phyloP scores from a whole-genome alignment of 2,113 vertebrate species.

The Paradoxurus hermaphroditus region DNA sequence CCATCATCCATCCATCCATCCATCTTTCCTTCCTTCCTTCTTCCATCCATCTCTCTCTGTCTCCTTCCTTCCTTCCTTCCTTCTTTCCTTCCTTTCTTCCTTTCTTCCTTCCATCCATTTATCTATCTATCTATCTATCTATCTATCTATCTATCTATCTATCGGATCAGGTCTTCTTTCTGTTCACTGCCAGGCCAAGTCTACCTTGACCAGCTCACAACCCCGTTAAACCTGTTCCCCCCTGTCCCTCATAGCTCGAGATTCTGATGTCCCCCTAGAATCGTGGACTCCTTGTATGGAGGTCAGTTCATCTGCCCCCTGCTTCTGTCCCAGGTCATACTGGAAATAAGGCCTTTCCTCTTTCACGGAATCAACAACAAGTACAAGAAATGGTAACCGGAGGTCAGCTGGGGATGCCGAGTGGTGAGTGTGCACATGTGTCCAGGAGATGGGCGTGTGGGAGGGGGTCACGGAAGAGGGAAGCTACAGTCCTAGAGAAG shows the following conservation, averaged over 20 bases:
- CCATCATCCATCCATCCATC: no score
- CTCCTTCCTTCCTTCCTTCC: no score
- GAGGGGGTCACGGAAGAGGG: neutral
- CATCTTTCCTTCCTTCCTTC: no score
- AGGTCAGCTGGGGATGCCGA: neutral
- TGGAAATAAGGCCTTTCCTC: neutral
- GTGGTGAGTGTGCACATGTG: rapidly evolving
- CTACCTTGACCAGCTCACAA: neutral
- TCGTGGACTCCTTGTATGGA: neutral
- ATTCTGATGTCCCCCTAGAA: rapidly evolving
- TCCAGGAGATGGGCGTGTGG: rapidly evolving
- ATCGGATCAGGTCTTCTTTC: neutral
- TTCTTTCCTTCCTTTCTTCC: no score
- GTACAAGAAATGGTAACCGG: neutral
- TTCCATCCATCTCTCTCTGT: no score
- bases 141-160: no score
- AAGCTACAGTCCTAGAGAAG: neutral
- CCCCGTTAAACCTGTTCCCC: neutral
- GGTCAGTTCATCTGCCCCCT: neutral
- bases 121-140: no score
- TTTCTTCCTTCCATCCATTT: no score
- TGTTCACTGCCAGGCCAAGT: neutral
- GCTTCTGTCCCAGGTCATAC: neutral
- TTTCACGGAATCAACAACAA: neutral
- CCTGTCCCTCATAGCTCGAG: neutral